phyloP scores from a whole-genome alignment of 2,113 vertebrate species.

The Falcunculus frontatus region DNA sequence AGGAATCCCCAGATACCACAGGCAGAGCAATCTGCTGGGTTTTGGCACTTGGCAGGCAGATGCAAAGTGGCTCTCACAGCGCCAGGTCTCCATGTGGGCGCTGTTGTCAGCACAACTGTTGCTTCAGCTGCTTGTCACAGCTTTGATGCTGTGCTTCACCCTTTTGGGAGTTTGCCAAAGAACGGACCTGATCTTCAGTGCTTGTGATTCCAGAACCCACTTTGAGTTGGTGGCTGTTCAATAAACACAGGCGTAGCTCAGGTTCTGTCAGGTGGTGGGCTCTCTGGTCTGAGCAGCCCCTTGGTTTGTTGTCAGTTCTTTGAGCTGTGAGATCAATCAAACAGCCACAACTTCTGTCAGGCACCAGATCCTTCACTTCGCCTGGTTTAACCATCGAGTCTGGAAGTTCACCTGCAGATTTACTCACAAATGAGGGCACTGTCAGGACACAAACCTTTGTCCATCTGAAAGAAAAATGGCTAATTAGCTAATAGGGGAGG shows the following conservation, averaged over 20 bases:
- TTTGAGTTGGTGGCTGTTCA: not conserved
- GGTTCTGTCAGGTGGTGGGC: not conserved
- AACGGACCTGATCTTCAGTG: not conserved
- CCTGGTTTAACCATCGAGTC: not conserved
- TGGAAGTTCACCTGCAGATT: not conserved
- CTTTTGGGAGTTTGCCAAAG: not conserved
- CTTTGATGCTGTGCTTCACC: not conserved
- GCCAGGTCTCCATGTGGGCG: fast-evolving
- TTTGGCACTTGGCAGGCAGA: not conserved
- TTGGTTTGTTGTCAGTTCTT: not conserved
- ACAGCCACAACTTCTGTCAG: not conserved
- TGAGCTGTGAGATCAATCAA: not conserved
- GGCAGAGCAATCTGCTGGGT: not conserved
- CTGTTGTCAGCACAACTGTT: not conserved
- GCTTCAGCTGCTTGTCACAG: not conserved
- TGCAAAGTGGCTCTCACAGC: not conserved
- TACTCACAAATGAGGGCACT: not conserved
- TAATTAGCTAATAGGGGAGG: not conserved
- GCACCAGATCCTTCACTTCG: not conserved
- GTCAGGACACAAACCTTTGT: not conserved
- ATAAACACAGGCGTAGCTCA: not conserved
- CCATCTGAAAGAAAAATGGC: not conserved
- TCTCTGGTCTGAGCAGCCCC: not conserved
- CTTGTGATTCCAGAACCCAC: not conserved
- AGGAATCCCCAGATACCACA: fast-evolving